These are phyloP conservation scores for Drosophila koepferae DNA, from an alignment of 2,888 invertebrate genomes.

Conservation along the genomic window DNA sequence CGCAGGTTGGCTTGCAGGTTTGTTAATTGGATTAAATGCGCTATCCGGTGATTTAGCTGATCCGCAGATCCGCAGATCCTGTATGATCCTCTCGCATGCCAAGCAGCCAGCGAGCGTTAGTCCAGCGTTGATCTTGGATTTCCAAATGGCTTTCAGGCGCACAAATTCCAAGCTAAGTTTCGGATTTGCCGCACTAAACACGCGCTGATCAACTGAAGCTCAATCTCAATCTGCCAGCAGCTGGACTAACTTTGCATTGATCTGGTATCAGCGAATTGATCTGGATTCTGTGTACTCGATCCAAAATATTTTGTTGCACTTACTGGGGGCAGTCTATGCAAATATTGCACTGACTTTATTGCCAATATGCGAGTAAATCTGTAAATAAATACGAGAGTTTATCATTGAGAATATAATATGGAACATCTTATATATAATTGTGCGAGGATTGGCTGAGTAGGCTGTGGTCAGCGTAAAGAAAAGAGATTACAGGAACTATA, in stretches of 20 bases:
- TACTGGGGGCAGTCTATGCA: slow-evolving; percentile 56
- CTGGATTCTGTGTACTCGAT: slow-evolving; percentile 55
- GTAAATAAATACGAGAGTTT: background rate
- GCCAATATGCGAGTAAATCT: slow-evolving; percentile 5
- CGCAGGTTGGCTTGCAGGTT: slow-evolving; percentile 38
- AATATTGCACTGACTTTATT: slow-evolving; percentile 45
- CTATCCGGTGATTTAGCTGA: slow-evolving; percentile 56
- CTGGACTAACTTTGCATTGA: slow-evolving; percentile 71
- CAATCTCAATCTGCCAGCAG: slow-evolving; percentile 21
- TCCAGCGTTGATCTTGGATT: slow-evolving; percentile 70
- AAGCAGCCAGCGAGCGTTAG: slow-evolving; percentile 39
- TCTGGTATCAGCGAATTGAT: slow-evolving; percentile 37
- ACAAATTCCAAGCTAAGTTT: slow-evolving; percentile 74
- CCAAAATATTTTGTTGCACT: slow-evolving; percentile 68
- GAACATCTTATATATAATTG: background rate
- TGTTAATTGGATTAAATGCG: slow-evolving; percentile 79
- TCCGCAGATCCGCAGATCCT: slow-evolving; percentile 37
- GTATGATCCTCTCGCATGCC: slow-evolving; percentile 34
- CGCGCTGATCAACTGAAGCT: slow-evolving; percentile 59
- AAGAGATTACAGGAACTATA: background rate
- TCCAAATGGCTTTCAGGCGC: slow-evolving; percentile 57
- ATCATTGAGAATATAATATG: background rate
- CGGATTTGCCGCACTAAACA: slow-evolving; percentile 72
- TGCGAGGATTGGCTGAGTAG: background rate
- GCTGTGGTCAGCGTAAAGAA: background rate